Evolutionary conservation across 64 coral and sea anemone genomes (phyloP).

Genomic region (Pocillopora verrucosa): DNA sequence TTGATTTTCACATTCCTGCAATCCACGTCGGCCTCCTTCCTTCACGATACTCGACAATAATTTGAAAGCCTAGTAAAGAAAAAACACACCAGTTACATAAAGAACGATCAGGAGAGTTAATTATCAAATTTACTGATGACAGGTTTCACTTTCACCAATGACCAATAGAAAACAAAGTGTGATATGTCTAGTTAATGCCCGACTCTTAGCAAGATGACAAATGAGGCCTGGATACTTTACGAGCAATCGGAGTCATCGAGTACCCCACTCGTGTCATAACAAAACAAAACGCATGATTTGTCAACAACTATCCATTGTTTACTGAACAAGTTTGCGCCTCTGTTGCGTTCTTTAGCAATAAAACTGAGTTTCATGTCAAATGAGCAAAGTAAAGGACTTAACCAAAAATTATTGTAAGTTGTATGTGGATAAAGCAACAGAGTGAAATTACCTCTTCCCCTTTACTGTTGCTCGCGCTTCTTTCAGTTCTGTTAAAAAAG

Average conservation of each 20-base stretch:
- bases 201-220: background rate
- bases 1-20: slow-evolving; percentile 14
- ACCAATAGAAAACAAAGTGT: background rate
- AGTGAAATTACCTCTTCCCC: slow-evolving; percentile 17
- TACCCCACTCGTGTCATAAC: too few species aligned
- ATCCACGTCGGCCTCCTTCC: slow-evolving; percentile 1
- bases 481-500: background rate
- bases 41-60: slow-evolving; percentile 4
- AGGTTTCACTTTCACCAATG: slow-evolving; percentile 6
- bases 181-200: background rate
- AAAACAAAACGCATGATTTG: too few species aligned
- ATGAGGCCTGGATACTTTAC: too few species aligned
- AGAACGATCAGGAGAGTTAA: slow-evolving; percentile 2
- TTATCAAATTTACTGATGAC: slow-evolving; percentile 24
- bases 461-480: background rate
- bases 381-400: too few species aligned
- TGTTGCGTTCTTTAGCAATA: too few species aligned
- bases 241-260: too few species aligned
- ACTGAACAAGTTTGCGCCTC: too few species aligned
- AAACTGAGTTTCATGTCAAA: too few species aligned
- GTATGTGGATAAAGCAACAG: background rate
- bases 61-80: background rate
- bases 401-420: background rate
- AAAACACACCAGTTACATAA: background rate
- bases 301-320: too few species aligned